Evolutionary conservation across 1,140 invertebrate species (phyloP), one percentile per base, ranked within the genome.

Genomic region (Carcinoscorpius rotundicauda): DNA sequence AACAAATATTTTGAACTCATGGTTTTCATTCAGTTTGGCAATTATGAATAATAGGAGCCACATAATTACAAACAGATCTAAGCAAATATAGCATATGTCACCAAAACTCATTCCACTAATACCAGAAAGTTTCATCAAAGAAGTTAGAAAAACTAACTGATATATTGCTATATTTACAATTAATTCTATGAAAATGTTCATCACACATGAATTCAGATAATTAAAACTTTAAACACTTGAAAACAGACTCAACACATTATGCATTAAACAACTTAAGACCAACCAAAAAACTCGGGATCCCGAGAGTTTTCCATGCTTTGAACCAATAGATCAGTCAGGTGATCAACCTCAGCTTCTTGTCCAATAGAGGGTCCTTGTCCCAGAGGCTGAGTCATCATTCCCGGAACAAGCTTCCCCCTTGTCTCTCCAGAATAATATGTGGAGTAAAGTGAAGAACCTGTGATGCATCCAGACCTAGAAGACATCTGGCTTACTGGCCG

Each of bases 321-420:
- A 9, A 94, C 87, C 49, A 95, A 79, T 9, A 95, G 81, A 79
- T 91, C 86, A 29, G 91, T 93, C 9, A 96, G 78, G 63, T 86
- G 87, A 29, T 29, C 29, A 29, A 29, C 29, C 81, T 93, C 88
- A 70, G 84, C 83, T 76, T 90, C 87, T 74, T 87, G 85, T 5
- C 76, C 78, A 48, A 11, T 60, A 3, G 52, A 6, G 5, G 55
- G 10, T 57, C 9, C 9, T 51, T 52, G 5, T 49, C 52, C 29
- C 3, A 75, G 73, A 62, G 69, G 65, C 49, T 49, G 49, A 61
- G 65, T 29, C 29, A 78, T 75, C 29, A 29, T 29, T 29, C 29
- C 29, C 52, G 57, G 9, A 5, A 58, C 49, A 4, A 62, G 61
- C 49, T 64, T 62, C 4, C 64, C 63, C 51, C 75, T 73, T 75